Base-by-base conservation (phyloP, 2,797 vertebrate genomes). In the Psittacula derbiana region DNA sequence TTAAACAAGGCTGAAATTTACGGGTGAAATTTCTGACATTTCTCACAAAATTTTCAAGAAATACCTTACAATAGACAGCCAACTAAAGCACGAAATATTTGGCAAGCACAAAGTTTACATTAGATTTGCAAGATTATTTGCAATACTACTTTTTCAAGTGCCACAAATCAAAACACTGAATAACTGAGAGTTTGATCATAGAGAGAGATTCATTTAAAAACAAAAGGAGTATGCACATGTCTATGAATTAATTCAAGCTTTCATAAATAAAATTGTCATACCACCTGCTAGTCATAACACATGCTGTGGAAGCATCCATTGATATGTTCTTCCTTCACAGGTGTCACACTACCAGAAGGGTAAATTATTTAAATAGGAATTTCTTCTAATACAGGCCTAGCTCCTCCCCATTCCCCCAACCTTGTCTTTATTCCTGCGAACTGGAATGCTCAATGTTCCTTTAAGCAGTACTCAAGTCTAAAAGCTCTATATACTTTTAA, bases 261-360 rank as follows among this genome's bases (percentile, higher is more conserved):
- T 75, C 60, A 70, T 33, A 94, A 96, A 86, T 72, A 93, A 93
- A 93, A 93, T 70, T 62, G 46, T 79, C 90, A 43, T 31, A 76
- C 53, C 92, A 92, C 89, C 94, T 94, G 91, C 82, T 84, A 73
- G 50, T 49, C 46, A 3, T 30, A 90, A 62, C 31, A 80, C n/a
- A 40, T 19, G 1, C 82, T 90, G 38, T 91, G 91, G 95, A 95
- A 90, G 50, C 80, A 91, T 43, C 50, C 66, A 91, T 12, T 90
- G 85, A 70, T 47, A 70, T 1, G 20, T n/a, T 80, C 47, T 85
- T 87, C 46, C 40, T 73, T 78, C 46, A 53, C 25, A 69, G 47
- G 61, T 1, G 0, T 67, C 71, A 94, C n/a, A 40, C 24, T 6
- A 87, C n/a, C 46, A 94, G 50, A 10, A 7, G 27, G 27, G 8